Evolutionary conservation across 2,113 vertebrate genomes (phyloP).

Genomic region (Salvelinus fontinalis): DNA sequence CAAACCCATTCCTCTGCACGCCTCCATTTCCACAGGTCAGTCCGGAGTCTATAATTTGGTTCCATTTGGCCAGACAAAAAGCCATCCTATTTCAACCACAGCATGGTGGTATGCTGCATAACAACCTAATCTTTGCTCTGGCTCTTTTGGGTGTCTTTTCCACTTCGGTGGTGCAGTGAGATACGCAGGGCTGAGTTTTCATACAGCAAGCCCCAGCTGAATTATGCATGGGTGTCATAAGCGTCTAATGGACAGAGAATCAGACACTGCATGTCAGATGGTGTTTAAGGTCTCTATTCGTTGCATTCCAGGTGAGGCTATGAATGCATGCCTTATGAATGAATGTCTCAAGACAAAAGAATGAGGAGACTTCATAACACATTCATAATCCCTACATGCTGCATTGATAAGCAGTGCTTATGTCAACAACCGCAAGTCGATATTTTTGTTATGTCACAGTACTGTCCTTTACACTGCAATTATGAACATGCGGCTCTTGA

Average conservation of each 20-base stretch:
- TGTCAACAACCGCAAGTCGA: too few relatives aligned
- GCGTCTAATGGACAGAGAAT: slow-evolving; percentile 63
- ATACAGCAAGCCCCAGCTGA: slow-evolving; percentile 42
- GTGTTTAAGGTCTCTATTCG: slow-evolving; percentile 60
- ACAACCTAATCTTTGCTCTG: slow-evolving; percentile 61
- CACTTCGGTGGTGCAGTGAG: slow-evolving; percentile 15
- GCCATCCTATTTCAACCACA: slow-evolving; percentile 47
- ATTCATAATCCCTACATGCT: too few relatives aligned
- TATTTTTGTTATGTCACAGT: too few relatives aligned
- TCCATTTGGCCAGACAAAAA: slow-evolving; percentile 52
- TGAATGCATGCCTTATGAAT: slow-evolving; percentile 38
- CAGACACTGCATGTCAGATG: slow-evolving; percentile 60
- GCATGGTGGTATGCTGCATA: slow-evolving; percentile 26
- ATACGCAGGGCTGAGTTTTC: slow-evolving; percentile 28
- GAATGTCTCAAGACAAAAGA: neutral
- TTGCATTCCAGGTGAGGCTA: slow-evolving; percentile 55
- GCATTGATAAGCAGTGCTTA: too few relatives aligned
- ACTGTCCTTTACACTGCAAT: too few relatives aligned
- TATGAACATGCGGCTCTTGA: too few relatives aligned
- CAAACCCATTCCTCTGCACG: neutral
- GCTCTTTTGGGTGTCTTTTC: slow-evolving; percentile 50
- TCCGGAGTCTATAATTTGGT: slow-evolving; percentile 51
- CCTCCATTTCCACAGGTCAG: slow-evolving; percentile 40
- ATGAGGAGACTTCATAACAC: neutral
- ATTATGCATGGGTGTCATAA: slow-evolving; percentile 69